Base-by-base conservation (phyloP, 2,113 vertebrate species). In the Tauraco erythrolophus region DNA sequence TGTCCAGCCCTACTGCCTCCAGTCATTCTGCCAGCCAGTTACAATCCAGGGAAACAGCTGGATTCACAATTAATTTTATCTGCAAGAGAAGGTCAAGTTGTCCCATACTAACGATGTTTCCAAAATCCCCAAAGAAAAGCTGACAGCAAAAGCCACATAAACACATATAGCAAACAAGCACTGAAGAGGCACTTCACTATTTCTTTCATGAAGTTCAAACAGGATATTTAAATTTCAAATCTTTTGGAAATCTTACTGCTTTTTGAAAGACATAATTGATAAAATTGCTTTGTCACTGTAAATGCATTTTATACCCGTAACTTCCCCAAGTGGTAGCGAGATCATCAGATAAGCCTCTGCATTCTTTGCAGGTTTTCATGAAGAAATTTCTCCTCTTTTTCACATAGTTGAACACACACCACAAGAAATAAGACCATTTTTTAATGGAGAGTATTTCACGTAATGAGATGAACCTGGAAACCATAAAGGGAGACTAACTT, bases 41-140 rank as follows among this genome's bases (percentile, higher is more conserved):
- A 24, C 48, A 14, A 22, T 6, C 51, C 9, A 37, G 62, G 51
- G 51, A 21, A 23, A 22, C 9, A 27, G 7, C 14, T 62, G 7
- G 22, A 66, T 12, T n/a, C 33, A 37, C 57, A 35, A 19, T 28
- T 58, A 48, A 58, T 37, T 62, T 43, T n/a, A 37, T 21, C n/a
- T n/a, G 53, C 9, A 48, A 60, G 9, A 76, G 24, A 54, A 80
- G 11, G 19, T 24, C n/a, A 43, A 23, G 25, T 4, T 74, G 33
- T 48, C 54, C 39, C 5, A 0, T 11, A 11, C 37, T 58, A 33
- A 57, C 0, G 2, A 31, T 5, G 24, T 37, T 64, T 39, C 30
- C 14, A 72, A 78, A 82, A 46, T 6, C 23, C 21, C 70, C 15
- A 10, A 56, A 68, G 46, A 65, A 65, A 75, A 70, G 30, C 56